These are phyloP conservation scores for Suncus etruscus DNA, from an alignment of 2,113 vertebrate species.

Conservation along the genomic window DNA sequence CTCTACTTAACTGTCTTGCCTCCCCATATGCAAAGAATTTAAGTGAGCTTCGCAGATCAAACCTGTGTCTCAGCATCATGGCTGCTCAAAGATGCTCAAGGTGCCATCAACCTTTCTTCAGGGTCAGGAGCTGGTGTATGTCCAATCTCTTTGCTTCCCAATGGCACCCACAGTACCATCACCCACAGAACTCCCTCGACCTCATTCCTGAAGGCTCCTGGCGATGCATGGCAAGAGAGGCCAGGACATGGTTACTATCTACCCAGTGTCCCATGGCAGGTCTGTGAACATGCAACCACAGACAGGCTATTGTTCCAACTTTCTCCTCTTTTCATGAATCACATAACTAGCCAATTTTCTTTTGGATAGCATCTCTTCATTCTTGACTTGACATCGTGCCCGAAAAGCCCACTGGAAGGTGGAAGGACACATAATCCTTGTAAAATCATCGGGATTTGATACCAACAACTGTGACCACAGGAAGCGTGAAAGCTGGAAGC, in stretches of 20 bases:
- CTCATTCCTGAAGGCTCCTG: neutral
- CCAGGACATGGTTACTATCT: neutral
- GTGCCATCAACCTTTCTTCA: neutral
- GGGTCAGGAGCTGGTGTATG: neutral
- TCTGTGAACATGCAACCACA: too few species aligned
- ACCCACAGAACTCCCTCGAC: too few species aligned
- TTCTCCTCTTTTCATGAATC: too few species aligned
- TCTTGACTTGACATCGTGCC: too few species aligned
- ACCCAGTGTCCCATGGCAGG: neutral
- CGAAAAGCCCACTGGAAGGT: too few species aligned
- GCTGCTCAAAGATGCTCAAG: neutral
- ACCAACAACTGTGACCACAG: too few species aligned
- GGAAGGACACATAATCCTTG: too few species aligned
- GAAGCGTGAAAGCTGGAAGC: too few species aligned
- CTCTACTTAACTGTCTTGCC: neutral
- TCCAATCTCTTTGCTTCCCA: accelerated
- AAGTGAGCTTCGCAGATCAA: neutral
- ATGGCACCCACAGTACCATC: neutral
- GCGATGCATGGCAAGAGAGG: neutral
- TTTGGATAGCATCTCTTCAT: too few species aligned
- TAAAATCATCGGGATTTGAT: too few species aligned
- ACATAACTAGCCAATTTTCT: too few species aligned
- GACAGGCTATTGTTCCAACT: too few species aligned
- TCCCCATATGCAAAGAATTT: neutral
- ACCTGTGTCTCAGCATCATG: neutral